Evolutionary conservation across 1,140 invertebrate species (phyloP).

Genomic region (Rhagoletis zephyria): DNA sequence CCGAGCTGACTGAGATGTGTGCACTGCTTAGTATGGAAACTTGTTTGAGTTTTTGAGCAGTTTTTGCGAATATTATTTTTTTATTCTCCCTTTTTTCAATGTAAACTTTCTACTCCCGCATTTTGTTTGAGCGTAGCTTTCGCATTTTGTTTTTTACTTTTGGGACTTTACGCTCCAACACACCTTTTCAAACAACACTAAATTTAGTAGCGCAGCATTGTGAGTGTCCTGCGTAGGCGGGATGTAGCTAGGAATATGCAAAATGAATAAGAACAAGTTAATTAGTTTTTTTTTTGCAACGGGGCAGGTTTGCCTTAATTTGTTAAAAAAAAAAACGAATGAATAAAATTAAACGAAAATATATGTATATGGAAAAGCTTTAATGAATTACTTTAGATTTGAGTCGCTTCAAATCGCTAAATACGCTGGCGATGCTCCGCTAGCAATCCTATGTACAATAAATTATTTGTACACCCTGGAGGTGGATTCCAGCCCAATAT

Average conservation of each 20-base stretch:
- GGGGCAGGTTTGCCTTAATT: conserved; percentile 29
- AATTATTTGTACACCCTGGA: conserved; percentile 15
- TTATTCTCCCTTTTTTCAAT: neutral
- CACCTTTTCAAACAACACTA: conserved; percentile 8
- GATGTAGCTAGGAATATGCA: conserved; percentile 9
- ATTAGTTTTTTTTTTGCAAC: conserved; percentile 33
- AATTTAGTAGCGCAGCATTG: conserved; percentile 31
- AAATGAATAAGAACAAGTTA: conserved; percentile 34
- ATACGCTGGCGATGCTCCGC: neutral
- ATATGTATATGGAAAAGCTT: neutral
- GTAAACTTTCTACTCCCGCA: conserved; percentile 30
- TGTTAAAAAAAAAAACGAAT: conserved; percentile 1
- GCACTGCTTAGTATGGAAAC: neutral
- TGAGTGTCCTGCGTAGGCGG: neutral
- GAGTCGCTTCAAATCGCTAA: neutral
- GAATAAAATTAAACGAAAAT: neutral
- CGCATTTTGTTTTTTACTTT: neutral
- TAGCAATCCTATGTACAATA: neutral
- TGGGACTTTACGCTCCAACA: neutral
- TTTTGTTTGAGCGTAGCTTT: neutral
- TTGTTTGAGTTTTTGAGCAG: conserved; percentile 16
- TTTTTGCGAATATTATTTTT: neutral
- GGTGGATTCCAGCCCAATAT: conserved; percentile 20
- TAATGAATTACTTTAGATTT: neutral
- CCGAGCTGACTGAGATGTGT: neutral